These are phyloP conservation scores for Aeoliscus strigatus DNA, from an alignment of 2,797 vertebrate genomes.

Conservation along the genomic window DNA sequence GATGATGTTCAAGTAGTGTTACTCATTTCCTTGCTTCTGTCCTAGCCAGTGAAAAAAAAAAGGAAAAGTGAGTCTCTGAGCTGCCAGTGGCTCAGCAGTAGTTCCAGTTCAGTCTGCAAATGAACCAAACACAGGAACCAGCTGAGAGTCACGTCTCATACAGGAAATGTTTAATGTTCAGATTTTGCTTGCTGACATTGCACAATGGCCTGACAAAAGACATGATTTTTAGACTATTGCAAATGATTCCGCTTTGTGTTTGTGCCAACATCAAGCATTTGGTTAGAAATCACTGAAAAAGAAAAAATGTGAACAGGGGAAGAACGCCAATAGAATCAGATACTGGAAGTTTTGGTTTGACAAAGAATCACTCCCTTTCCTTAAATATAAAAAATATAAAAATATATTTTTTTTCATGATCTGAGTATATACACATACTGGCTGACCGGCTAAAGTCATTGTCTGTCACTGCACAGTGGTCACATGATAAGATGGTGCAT, in stretches of 20 bases:
- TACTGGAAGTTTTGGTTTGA: too few species aligned
- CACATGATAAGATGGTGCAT: too few species aligned
- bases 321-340: too few species aligned
- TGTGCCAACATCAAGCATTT: background rate
- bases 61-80: constrained; percentile 7
- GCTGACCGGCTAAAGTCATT: too few species aligned
- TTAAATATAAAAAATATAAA: too few species aligned
- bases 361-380: too few species aligned
- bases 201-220: constrained; percentile 6
- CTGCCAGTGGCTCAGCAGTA: constrained; percentile 28
- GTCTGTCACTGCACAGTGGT: too few species aligned
- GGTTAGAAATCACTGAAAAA: constrained; percentile 2
- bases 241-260: constrained; percentile 2
- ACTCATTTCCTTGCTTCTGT: constrained; percentile 55
- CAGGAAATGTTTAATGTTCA: constrained; percentile 42
- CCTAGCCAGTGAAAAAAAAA: constrained; percentile 29
- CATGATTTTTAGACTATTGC: too few species aligned
- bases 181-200: constrained; percentile 16
- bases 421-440: too few species aligned
- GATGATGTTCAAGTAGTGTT: constrained; percentile 29
- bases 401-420: too few species aligned
- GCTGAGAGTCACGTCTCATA: constrained; percentile 53
- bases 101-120: constrained; percentile 42
- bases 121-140: constrained; percentile 42
- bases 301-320: background rate